Evolutionary conservation across 2,888 invertebrate species (phyloP).

Genomic region (Tetrapedia diversipes): DNA sequence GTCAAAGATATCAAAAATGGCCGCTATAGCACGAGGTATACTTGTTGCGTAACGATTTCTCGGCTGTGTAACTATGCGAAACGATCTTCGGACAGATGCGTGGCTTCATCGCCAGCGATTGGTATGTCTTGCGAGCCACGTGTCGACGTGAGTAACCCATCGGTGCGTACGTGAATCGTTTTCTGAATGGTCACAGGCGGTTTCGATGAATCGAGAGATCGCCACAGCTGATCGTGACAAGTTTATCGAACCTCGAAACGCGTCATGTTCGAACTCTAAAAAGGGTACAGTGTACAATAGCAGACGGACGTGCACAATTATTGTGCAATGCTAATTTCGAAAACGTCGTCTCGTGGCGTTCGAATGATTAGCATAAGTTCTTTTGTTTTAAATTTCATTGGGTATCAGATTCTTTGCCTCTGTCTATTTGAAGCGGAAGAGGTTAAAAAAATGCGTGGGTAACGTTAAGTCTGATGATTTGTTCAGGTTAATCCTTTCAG

Average conservation of each 20-base stretch:
- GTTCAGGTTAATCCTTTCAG: too few relatives aligned
- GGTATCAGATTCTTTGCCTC: too few relatives aligned
- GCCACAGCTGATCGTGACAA: constrained; percentile 8
- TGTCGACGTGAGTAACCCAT: constrained; percentile 57
- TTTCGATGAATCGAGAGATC: constrained; percentile 50
- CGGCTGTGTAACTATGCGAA: constrained; percentile 32
- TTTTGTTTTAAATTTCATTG: too few relatives aligned
- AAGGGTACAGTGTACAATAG: neutral
- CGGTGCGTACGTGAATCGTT: constrained; percentile 57
- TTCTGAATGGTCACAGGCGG: constrained; percentile 47
- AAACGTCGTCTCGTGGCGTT: too few relatives aligned
- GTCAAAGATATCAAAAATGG: constrained; percentile 35
- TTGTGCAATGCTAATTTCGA: too few relatives aligned
- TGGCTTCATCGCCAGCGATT: constrained; percentile 55
- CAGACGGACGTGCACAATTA: too few relatives aligned
- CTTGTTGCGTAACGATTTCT: constrained; percentile 33
- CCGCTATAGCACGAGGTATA: constrained; percentile 8
- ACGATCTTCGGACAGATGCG: constrained; percentile 47
- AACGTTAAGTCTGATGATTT: too few relatives aligned
- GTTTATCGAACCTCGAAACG: constrained; percentile 31
- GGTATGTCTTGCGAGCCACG: constrained; percentile 65
- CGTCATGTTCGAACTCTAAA: neutral
- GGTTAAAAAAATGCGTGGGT: too few relatives aligned
- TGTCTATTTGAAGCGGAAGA: too few relatives aligned
- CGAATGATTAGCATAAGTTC: too few relatives aligned